These are phyloP conservation scores for Epicampocera succincta DNA, from an alignment of 2,888 invertebrate genomes.

Conservation along the genomic window DNA sequence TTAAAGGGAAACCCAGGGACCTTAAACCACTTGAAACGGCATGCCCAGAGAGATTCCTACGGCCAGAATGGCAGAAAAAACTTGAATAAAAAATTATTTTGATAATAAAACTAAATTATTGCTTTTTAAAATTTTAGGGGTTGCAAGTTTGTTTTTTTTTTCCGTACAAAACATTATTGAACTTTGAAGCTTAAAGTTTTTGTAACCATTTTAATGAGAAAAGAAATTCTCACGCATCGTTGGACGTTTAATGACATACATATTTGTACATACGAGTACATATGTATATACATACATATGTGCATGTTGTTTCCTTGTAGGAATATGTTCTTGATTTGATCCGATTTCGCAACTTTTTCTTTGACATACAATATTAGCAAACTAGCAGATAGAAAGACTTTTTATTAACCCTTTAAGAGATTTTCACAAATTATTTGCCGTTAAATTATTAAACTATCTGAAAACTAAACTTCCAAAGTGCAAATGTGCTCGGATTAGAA, in stretches of 20 bases:
- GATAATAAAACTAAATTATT: constrained; percentile 41
- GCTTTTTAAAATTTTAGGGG: constrained; percentile 49
- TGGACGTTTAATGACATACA: constrained; percentile 53
- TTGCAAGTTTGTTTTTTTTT: constrained; percentile 36
- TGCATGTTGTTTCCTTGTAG: constrained; percentile 12
- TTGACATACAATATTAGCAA: constrained; percentile 10
- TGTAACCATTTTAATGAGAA: constrained; percentile 40
- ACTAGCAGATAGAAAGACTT: constrained; percentile 27
- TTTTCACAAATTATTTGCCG: neutral
- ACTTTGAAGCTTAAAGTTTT: constrained; percentile 42
- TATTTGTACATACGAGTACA: too few species aligned
- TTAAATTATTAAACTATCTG: too few species aligned
- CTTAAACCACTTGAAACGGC: constrained; percentile 64
- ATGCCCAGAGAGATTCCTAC: constrained; percentile 62
- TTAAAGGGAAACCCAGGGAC: constrained; percentile 53
- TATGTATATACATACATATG: too few species aligned
- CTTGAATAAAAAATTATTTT: constrained; percentile 34
- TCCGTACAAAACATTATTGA: constrained; percentile 15
- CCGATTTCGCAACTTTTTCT: constrained; percentile 32
- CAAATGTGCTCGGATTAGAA: too few species aligned
- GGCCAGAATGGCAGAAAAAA: constrained; percentile 44
- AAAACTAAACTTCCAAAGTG: too few species aligned
- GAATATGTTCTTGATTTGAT: constrained; percentile 52
- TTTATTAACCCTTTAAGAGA: constrained; percentile 33
- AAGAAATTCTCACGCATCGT: constrained; percentile 65